These are phyloP conservation scores for Latrodectus hesperus DNA, from an alignment of 2,888 invertebrate genomes.

Conservation along the genomic window DNA sequence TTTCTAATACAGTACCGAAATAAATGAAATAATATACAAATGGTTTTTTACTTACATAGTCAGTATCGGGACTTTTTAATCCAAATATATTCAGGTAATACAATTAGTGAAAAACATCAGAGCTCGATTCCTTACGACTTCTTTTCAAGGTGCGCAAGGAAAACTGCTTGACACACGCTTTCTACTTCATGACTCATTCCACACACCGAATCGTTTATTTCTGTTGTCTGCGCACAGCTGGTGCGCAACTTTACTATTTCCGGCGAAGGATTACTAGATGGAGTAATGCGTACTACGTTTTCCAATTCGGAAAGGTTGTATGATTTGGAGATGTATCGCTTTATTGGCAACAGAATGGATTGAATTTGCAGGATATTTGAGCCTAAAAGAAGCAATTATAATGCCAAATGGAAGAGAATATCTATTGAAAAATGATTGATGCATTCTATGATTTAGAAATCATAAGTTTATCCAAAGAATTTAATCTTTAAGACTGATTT, in stretches of 20 bases:
- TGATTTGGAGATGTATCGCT: slow-evolving; percentile 18
- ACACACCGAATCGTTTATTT: slow-evolving; percentile 34
- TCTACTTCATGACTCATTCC: slow-evolving; percentile 63
- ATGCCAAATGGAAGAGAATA: not conserved
- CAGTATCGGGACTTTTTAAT: slow-evolving; percentile 3
- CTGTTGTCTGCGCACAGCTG: slow-evolving; percentile 46
- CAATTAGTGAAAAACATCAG: not conserved
- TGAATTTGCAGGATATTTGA: not conserved
- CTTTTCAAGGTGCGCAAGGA: slow-evolving; percentile 29
- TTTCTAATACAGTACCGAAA: not conserved
- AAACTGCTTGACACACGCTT: slow-evolving; percentile 40
- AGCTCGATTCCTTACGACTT: not conserved
- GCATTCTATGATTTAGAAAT: too few species aligned
- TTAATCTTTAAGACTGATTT: too few species aligned
- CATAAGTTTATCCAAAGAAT: too few species aligned
- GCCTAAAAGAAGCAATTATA: not conserved
- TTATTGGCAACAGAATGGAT: not conserved
- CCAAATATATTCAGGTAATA: slow-evolving; percentile 2
- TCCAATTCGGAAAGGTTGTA: not conserved
- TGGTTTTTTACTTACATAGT: slow-evolving; percentile 21
- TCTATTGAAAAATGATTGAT: not conserved
- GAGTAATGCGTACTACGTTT: slow-evolving; percentile 48
- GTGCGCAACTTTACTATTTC: slow-evolving; percentile 68
- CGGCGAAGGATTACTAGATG: slow-evolving; percentile 55
- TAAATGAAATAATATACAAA: not conserved